A percentile compares a stretch with the other conserved stretches of the same genome.
phyloP scores from a whole-genome alignment of 1,140 invertebrate species.

The Drosophila neocordata region DNA sequence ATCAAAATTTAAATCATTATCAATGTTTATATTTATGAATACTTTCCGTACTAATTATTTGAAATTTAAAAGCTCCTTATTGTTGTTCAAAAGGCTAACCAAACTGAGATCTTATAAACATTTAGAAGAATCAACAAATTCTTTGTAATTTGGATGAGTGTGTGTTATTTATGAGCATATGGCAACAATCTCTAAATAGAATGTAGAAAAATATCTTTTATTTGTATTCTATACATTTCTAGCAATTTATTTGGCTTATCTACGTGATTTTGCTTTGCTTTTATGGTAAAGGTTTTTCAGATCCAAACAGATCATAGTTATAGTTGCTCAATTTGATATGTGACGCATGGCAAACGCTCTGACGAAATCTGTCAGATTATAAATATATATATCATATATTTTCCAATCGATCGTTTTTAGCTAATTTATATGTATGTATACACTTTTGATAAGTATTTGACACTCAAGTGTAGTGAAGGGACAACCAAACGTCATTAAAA shows the following conservation, averaged over 20 bases:
- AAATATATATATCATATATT: not conserved
- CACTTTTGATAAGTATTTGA: not conserved
- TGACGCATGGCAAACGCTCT: not conserved
- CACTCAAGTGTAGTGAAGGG: not conserved
- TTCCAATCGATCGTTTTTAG: not conserved
- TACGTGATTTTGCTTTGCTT: not conserved
- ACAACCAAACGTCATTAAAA: not conserved
- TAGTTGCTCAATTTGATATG: not conserved
- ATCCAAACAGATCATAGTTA: not conserved
- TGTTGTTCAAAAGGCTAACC: not conserved
- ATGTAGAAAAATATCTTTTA: not conserved
- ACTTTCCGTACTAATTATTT: not conserved
- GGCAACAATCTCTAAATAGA: not conserved
- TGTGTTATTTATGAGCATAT: conserved; percentile 7
- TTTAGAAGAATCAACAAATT: conserved; percentile 5
- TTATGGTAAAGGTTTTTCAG: not conserved
- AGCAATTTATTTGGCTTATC: too few species aligned
- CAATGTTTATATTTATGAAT: not conserved
- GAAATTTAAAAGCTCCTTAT: not conserved
- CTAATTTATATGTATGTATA: not conserved
- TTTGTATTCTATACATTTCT: not conserved
- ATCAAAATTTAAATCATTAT: not conserved
- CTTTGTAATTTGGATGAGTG: not conserved
- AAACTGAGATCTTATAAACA: not conserved
- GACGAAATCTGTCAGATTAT: too few species aligned